These are phyloP conservation scores for Monochamus saltuarius DNA, from an alignment of 1,140 invertebrate genomes.

Conservation along the genomic window DNA sequence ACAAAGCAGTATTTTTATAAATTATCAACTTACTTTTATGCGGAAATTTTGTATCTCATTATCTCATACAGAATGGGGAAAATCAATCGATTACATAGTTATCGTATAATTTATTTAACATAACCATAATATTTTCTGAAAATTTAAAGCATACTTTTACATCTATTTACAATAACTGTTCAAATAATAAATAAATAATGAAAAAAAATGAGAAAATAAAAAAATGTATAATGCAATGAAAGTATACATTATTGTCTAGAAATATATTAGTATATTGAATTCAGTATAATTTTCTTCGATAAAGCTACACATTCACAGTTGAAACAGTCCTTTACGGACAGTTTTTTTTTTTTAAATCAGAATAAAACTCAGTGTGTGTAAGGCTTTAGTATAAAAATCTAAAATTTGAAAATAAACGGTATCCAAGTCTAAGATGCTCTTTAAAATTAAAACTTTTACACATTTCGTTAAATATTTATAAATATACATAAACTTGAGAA, in stretches of 20 bases:
- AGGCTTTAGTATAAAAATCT: no score
- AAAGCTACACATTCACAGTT: constrained; percentile 3
- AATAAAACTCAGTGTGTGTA: no score
- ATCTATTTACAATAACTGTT: constrained; percentile 2
- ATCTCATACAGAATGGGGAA: no score
- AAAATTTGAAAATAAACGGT: no score
- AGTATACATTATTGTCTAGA: constrained; percentile 13
- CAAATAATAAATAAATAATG: constrained; percentile 8
- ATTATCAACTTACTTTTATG: no score
- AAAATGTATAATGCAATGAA: constrained; percentile 4
- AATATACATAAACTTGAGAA: no score
- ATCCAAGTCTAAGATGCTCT: no score
- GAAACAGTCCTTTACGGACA: background rate
- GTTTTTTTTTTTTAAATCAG: background rate
- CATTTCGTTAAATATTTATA: no score
- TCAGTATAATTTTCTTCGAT: background rate
- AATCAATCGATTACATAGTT: no score
- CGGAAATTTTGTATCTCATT: no score
- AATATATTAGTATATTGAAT: background rate
- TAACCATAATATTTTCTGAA: constrained; percentile 6
- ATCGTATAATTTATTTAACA: constrained; percentile 16
- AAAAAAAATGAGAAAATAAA: background rate
- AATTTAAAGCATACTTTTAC: constrained; percentile 12
- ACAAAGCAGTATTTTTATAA: no score
- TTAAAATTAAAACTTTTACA: no score